Evolutionary conservation across 2,113 vertebrate genomes (phyloP).

Genomic region (Grantiella picta): DNA sequence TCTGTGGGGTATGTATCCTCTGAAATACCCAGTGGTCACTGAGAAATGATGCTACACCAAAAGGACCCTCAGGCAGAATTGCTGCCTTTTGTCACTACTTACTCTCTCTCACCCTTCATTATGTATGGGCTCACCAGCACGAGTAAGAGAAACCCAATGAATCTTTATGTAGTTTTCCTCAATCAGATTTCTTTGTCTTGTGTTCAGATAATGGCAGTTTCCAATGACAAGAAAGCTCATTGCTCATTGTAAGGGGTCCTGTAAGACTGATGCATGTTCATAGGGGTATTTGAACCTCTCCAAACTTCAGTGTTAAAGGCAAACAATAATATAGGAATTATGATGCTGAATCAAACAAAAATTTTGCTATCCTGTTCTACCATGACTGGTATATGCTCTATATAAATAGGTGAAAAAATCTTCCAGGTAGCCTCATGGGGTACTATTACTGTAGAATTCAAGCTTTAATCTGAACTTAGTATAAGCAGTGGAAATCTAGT

Average conservation of each 20-base stretch:
- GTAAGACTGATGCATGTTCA: not conserved
- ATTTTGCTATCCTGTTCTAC: not conserved
- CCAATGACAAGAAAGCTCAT: not conserved
- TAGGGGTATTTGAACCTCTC: not conserved
- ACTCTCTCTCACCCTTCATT: not conserved
- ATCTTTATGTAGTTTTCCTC: not conserved
- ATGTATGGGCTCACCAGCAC: not conserved
- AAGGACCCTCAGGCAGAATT: not conserved
- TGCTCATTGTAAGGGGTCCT: not conserved
- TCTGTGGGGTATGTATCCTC: not conserved
- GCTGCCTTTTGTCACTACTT: not conserved
- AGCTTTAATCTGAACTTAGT: not conserved
- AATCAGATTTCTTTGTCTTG: not conserved
- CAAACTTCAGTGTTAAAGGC: not conserved
- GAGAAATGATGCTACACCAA: not conserved
- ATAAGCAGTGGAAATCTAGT: not conserved
- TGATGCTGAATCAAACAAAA: not conserved
- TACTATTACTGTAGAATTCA: not conserved
- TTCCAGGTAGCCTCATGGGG: not conserved
- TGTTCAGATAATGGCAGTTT: not conserved
- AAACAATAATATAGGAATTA: not conserved
- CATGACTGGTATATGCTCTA: not conserved
- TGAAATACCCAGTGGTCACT: not conserved
- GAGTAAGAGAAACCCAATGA: not conserved
- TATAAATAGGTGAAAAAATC: not conserved